Conservation (phyloP, 1,140 invertebrate genomes). For the Nasonia longicornis region DNA sequence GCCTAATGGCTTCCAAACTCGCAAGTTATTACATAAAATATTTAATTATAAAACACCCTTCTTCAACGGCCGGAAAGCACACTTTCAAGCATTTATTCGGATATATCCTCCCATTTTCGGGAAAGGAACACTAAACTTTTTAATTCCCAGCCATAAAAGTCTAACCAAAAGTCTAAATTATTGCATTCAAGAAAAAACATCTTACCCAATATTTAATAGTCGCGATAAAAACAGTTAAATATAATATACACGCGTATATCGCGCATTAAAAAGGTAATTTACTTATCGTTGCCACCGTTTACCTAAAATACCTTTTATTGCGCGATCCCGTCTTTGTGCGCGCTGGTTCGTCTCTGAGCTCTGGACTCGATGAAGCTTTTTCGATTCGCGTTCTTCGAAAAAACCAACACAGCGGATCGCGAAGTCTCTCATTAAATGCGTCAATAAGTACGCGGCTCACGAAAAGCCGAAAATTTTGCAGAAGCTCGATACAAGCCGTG, state of each 20-base stretch:
- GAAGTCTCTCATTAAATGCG: neutral
- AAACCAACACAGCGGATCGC: neutral
- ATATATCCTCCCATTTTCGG: neutral
- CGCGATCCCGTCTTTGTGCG: neutral
- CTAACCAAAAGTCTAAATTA: neutral
- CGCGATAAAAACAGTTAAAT: neutral
- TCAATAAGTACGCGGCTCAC: neutral
- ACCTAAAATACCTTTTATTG: neutral
- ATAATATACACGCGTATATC: neutral
- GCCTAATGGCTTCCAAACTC: no score
- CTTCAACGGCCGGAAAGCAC: no score
- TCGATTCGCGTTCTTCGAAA: neutral
- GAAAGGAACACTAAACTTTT: neutral
- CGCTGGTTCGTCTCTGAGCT: neutral
- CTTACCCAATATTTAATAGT: neutral
- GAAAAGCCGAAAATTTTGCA: neutral
- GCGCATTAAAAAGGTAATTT: neutral
- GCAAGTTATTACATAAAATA: no score
- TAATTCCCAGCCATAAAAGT: constrained; percentile 1
- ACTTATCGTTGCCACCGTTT: neutral
- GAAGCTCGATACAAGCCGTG: neutral
- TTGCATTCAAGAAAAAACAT: neutral
- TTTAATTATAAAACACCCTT: no score
- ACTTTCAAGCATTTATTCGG: neutral
- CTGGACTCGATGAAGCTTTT: neutral